Conservation (phyloP, 1,140 invertebrate genomes). For the Temnothorax nylanderi region DNA sequence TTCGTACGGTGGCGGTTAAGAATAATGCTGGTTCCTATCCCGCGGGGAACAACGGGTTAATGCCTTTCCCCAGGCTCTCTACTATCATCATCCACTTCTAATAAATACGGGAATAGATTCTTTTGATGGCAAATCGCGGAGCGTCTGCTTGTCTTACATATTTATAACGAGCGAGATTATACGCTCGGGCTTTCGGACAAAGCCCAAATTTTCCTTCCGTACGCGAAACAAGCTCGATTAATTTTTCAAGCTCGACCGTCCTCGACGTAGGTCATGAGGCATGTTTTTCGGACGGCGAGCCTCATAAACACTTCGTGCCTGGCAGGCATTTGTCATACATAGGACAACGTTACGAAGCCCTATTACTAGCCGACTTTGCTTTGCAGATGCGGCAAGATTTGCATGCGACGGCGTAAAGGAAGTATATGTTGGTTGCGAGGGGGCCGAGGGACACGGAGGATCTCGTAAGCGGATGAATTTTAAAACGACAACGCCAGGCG, state of each 20-base stretch:
- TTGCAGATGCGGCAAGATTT: slow-evolving; percentile 54
- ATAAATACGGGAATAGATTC: slow-evolving; percentile 20
- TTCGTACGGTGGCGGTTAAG: slow-evolving; percentile 12
- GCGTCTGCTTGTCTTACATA: background rate
- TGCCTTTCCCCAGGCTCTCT: background rate
- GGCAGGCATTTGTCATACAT: slow-evolving; percentile 50
- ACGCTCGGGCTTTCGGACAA: background rate
- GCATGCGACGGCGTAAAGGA: slow-evolving; percentile 47
- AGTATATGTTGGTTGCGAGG: slow-evolving; percentile 23
- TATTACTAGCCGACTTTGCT: slow-evolving; percentile 41
- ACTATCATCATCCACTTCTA: background rate
- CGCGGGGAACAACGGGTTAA: slow-evolving; percentile 1
- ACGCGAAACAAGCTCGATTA: slow-evolving; percentile 1
- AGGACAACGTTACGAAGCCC: slow-evolving; percentile 27
- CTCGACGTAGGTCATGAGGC: background rate
- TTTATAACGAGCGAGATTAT: background rate
- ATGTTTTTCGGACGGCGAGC: slow-evolving; percentile 7
- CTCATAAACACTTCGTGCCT: slow-evolving; percentile 53
- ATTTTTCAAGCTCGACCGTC: slow-evolving; percentile 3
- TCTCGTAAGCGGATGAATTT: slow-evolving; percentile 50
- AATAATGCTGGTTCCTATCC: slow-evolving; percentile 9
- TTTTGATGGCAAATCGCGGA: background rate
- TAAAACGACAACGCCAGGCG: slow-evolving; percentile 7
- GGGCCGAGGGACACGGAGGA: slow-evolving; percentile 3
- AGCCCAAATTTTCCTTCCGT: background rate